These are phyloP conservation scores for Zosterops lateralis DNA, from an alignment of 2,113 vertebrate genomes.

Conservation along the genomic window DNA sequence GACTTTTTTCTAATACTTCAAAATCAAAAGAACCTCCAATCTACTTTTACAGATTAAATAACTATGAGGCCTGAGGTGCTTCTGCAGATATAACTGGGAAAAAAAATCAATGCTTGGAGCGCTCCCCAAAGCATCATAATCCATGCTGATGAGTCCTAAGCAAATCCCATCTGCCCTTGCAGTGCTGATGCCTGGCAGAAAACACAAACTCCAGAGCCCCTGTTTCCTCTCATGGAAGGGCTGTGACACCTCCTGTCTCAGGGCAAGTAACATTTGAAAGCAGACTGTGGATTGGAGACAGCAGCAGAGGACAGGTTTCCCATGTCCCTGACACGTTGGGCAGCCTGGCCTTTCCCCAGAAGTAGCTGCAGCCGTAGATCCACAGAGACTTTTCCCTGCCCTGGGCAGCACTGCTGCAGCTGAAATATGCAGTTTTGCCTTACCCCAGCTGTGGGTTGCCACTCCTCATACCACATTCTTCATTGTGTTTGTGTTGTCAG, in stretches of 20 bases:
- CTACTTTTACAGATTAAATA: not conserved
- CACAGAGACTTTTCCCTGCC: not conserved
- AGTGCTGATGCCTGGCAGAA: not conserved
- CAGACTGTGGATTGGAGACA: not conserved
- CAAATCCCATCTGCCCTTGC: not conserved
- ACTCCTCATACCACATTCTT: not conserved
- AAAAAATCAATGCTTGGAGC: not conserved
- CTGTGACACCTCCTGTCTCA: not conserved
- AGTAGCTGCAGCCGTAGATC: not conserved
- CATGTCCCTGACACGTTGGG: accelerated
- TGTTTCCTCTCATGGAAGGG: not conserved
- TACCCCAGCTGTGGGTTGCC: not conserved
- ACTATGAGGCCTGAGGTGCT: not conserved
- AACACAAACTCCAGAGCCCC: not conserved
- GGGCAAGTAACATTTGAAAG: not conserved
- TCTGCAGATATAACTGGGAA: not conserved
- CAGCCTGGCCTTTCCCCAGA: not conserved
- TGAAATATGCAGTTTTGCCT: not conserved
- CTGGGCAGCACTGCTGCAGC: not conserved
- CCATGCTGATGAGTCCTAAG: not conserved
- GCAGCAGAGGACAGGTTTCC: not conserved
- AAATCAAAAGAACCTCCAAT: not conserved
- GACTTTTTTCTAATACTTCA: not conserved
- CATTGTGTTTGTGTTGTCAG: not conserved
- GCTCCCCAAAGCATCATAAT: not conserved